A percentile compares a stretch with the other conserved stretches of the same genome.
These are phyloP conservation scores for Morelia viridis DNA, from an alignment of 2,797 vertebrate genomes.

Conservation along the genomic window DNA sequence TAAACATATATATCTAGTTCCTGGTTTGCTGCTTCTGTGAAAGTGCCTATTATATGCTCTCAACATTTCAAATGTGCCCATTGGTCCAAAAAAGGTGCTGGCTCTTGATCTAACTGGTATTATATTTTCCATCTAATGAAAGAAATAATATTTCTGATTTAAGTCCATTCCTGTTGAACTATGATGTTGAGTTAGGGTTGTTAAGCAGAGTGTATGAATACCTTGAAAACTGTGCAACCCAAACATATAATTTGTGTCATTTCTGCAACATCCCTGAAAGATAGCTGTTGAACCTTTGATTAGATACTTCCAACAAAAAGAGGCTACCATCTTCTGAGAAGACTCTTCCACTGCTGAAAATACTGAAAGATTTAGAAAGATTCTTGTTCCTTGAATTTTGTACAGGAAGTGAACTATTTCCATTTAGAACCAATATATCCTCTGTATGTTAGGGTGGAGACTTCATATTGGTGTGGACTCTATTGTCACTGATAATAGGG, in stretches of 20 bases:
- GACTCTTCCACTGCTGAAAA: not conserved
- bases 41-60: too few species aligned
- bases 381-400: not conserved
- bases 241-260: not conserved
- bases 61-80: too few species aligned
- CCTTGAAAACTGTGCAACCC: not conserved
- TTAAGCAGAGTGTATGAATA: not conserved
- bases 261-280: not conserved
- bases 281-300: not conserved
- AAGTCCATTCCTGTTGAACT: not conserved
- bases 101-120: not conserved
- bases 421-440: too few species aligned
- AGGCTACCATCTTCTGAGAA: not conserved
- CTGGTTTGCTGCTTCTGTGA: not conserved
- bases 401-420: too few species aligned
- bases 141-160: not conserved
- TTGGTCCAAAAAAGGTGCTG: not conserved
- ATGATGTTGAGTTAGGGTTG: not conserved
- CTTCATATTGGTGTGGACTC: too few species aligned
- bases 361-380: not conserved
- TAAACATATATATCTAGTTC: not conserved
- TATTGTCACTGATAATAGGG: too few species aligned
- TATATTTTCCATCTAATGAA: not conserved
- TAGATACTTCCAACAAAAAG: not conserved
- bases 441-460: too few species aligned